A percentile compares a stretch with the other conserved stretches of the same genome.
Conservation (phyloP, 2,797 vertebrate genomes). For the Carduelis carduelis region DNA sequence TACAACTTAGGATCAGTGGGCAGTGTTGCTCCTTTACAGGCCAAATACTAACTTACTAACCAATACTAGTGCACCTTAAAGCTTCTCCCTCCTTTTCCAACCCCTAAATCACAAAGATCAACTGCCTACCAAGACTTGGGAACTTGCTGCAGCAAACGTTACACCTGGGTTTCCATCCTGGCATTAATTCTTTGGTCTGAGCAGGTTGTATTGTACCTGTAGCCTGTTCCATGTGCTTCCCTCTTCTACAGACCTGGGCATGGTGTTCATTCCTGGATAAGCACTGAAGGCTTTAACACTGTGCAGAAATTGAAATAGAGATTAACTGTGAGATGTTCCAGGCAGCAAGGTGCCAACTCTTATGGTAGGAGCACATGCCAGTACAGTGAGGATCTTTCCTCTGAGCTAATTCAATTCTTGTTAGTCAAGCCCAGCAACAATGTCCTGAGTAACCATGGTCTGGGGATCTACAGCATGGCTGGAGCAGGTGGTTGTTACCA, state of each 20-base stretch:
- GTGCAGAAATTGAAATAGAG: not conserved
- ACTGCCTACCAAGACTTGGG: not conserved
- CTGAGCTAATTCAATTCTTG: not conserved
- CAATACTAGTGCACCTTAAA: not conserved
- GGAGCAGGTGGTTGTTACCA: not conserved
- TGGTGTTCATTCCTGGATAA: not conserved
- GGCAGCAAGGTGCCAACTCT: not conserved
- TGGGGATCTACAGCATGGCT: not conserved
- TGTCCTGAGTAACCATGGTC: not conserved
- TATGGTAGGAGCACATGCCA: rapidly evolving
- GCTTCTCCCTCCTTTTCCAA: not conserved
- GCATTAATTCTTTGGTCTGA: not conserved
- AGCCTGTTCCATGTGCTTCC: not conserved
- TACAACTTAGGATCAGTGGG: not conserved
- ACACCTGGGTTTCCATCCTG: not conserved
- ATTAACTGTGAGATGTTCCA: not conserved
- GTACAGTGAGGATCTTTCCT: not conserved
- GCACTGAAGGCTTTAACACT: not conserved
- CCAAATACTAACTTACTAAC: not conserved
- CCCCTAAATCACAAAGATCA: not conserved
- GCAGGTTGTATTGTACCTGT: not conserved
- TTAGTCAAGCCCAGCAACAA: not conserved
- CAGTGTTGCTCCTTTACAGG: not conserved
- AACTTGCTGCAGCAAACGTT: not conserved
- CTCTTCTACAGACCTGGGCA: not conserved